phyloP scores from a whole-genome alignment of 2,113 vertebrate genomes.

The Charadrius vociferus region DNA sequence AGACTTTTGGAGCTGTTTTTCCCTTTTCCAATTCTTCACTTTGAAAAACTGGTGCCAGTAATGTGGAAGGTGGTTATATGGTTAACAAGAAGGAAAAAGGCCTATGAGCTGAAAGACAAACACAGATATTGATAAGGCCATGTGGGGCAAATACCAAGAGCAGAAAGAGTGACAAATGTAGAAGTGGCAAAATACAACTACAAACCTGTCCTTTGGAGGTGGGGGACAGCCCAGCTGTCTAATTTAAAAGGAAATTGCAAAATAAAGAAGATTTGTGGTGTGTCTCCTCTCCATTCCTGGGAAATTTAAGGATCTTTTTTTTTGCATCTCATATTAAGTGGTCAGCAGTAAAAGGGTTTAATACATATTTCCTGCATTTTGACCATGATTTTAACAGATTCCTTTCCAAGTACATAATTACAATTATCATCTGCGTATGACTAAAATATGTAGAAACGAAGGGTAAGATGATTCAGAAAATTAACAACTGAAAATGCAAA shows the following conservation, averaged over 20 bases:
- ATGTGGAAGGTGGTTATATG: neutral
- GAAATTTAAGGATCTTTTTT: neutral
- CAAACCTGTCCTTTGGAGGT: neutral
- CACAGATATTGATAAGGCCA: neutral
- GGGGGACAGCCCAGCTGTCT: neutral
- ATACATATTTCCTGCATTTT: neutral
- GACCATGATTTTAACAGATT: neutral
- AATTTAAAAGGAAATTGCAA: neutral
- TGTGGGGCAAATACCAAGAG: neutral
- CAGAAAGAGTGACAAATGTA: neutral
- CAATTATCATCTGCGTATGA: neutral
- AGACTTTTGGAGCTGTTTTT: neutral
- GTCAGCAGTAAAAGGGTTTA: neutral
- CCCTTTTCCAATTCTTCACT: neutral
- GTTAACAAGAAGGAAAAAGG: neutral
- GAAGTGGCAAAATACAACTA: neutral
- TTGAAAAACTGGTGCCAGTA: neutral
- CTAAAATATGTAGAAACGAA: neutral
- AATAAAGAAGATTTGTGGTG: neutral
- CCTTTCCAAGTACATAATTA: neutral
- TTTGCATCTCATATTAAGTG: neutral
- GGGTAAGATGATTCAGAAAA: conserved; percentile 13
- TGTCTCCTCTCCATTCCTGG: neutral
- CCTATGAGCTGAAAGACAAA: neutral
- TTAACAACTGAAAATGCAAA: conserved; percentile 16